Base-by-base conservation (phyloP, 2,888 invertebrate species). In the Pristionchus japonicus region DNA sequence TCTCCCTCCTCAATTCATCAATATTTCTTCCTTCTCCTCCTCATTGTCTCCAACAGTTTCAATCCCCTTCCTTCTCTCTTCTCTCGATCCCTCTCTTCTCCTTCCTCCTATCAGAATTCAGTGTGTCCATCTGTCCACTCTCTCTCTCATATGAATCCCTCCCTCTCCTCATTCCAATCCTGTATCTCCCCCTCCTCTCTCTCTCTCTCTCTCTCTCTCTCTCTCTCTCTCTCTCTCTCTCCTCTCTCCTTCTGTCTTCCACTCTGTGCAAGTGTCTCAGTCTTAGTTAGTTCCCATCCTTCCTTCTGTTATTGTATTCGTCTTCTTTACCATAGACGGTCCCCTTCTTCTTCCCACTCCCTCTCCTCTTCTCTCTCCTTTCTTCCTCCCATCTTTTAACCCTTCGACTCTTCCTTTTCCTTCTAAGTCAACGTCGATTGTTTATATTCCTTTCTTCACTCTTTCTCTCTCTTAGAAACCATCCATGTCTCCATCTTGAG, bases 111-210 rank as follows among this genome's bases (percentile, higher is more conserved):
- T 61, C 70, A 70, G 34, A 70, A 70, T 31, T 31, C 40, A 15
- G 47, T 7, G 70, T 80, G 49, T 80, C 74, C 88, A 70, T 88
- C 88, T 88, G 52, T 77, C 89, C 88, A 88, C 83, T 89, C 87
- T 89, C 88, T n/a, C n/a, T n/a, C n/a, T n/a, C n/a, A 88, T 88
- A 88, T 84, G 87, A 77, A 87, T 85, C 80, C 74, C 88, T n/a
- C 80, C 74, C 77, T 80, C 84, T 80, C 89, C 84, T 87, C 89
- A 88, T 89, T 88, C 86, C 86, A 86, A 86, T 49, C 77, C 57
- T 67, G 17, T 52, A 52, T 31, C 67, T 15, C 27, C 52, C 87
- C 87, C 64, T n/a, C n/a, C n/a, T n/a, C n/a, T n/a, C n/a, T n/a
- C n/a, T n/a, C n/a, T n/a, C n/a, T n/a, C n/a, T n/a, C n/a, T n/a